Conservation (phyloP, 2,888 invertebrate species). For the Lycophotia porphyrea region DNA sequence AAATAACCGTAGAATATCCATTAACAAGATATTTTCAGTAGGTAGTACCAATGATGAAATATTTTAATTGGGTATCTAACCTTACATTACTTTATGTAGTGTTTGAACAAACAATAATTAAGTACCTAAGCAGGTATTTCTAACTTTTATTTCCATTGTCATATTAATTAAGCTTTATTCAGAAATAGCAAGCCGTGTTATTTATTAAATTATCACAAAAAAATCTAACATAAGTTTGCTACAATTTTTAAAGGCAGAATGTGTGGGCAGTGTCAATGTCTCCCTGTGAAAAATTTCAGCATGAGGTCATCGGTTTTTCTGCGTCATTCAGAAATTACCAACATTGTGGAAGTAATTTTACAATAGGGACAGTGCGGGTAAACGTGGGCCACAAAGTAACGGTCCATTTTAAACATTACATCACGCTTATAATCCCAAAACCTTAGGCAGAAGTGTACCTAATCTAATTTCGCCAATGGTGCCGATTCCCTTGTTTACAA, state of each 20-base stretch:
- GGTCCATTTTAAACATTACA: neutral
- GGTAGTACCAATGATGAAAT: neutral
- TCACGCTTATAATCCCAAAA: neutral
- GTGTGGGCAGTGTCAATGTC: conserved; percentile 49
- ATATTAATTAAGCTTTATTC: conserved; percentile 33
- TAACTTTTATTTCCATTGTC: conserved; percentile 23
- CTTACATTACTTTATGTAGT: neutral
- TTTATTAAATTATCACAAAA: conserved; percentile 16
- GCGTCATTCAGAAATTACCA: conserved; percentile 9
- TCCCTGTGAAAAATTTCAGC: conserved; percentile 44
- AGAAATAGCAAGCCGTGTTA: conserved; percentile 14
- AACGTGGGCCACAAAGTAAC: neutral
- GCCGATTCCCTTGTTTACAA: too few species aligned
- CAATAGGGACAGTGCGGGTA: neutral
- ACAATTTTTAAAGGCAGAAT: conserved; percentile 20
- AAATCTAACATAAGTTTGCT: neutral
- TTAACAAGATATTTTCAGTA: neutral
- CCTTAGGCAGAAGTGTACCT: neutral
- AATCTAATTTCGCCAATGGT: neutral
- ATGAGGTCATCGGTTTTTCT: conserved; percentile 40
- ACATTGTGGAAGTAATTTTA: conserved; percentile 13
- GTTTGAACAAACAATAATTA: neutral
- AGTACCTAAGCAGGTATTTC: neutral
- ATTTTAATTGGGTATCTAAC: conserved; percentile 3
- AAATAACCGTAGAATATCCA: neutral